Evolutionary conservation across 2,888 invertebrate species (phyloP).

Genomic region (Scaptomyza flava): DNA sequence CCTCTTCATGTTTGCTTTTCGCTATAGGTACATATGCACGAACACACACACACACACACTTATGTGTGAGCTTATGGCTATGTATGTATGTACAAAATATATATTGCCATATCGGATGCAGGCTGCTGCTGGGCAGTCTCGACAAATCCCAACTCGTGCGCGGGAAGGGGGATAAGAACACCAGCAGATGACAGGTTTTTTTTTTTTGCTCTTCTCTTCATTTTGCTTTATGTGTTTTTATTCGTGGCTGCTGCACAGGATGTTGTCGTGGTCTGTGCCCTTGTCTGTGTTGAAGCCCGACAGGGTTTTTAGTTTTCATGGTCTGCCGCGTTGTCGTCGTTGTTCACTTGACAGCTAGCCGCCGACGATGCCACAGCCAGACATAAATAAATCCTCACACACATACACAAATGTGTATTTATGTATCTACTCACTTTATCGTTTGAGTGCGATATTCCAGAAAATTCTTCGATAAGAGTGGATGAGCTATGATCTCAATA

Average conservation of each 20-base stretch:
- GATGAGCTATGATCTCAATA: not conserved
- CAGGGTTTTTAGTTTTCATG: constrained; percentile 50
- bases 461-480: constrained; percentile 1
- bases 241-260: constrained; percentile 57
- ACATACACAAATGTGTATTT: not conserved
- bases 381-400: constrained; percentile 15
- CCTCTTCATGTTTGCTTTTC: constrained; percentile 40
- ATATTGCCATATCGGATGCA: constrained; percentile 44
- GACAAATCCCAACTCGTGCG: constrained; percentile 29
- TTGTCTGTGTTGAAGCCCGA: constrained; percentile 37
- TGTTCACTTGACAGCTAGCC: constrained; percentile 38
- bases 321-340: constrained; percentile 43
- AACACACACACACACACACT: not conserved
- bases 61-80: not conserved
- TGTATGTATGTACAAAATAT: not conserved
- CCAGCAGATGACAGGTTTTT: constrained; percentile 67
- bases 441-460: constrained; percentile 11
- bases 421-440: not conserved
- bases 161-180: constrained; percentile 9
- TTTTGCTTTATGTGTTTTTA: constrained; percentile 36
- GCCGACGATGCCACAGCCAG: constrained; percentile 17
- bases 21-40: constrained; percentile 15
- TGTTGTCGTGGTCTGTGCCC: constrained; percentile 52
- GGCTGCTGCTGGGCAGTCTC: constrained; percentile 35
- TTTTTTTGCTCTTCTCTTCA: constrained; percentile 30